phyloP scores from a whole-genome alignment of 2,888 invertebrate species.

The Brachypalpus laphriformis region DNA sequence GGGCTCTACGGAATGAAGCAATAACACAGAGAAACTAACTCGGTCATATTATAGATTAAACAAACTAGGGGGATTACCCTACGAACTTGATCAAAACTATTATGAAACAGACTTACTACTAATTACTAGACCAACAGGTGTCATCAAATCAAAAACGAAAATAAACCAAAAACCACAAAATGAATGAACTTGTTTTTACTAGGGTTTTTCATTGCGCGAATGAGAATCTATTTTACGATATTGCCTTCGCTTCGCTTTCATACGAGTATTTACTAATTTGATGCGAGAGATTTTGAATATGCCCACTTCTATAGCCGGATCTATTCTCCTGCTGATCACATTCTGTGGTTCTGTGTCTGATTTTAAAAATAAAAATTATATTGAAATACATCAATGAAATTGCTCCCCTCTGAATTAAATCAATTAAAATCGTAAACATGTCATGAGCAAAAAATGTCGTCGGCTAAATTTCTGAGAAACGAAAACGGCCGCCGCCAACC shows the following conservation, averaged over 20 bases:
- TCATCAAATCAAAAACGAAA: not conserved
- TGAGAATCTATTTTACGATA: not conserved
- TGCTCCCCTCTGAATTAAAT: slow-evolving; percentile 44
- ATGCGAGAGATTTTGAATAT: not conserved
- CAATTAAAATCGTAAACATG: slow-evolving; percentile 60
- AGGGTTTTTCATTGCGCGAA: not conserved
- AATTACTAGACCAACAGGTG: not conserved
- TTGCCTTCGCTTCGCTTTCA: not conserved
- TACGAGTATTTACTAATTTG: not conserved
- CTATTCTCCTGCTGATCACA: slow-evolving; percentile 20
- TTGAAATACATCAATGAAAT: slow-evolving; percentile 56
- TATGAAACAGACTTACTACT: too few species aligned
- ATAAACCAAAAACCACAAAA: not conserved
- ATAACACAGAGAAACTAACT: too few species aligned
- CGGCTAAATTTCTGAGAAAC: slow-evolving; percentile 18
- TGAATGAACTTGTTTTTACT: not conserved
- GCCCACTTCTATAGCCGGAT: not conserved
- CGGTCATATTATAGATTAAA: too few species aligned
- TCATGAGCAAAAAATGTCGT: slow-evolving; percentile 38
- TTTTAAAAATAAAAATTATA: not conserved
- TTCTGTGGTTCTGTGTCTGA: slow-evolving; percentile 39
- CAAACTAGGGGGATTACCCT: too few species aligned
- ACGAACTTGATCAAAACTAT: too few species aligned
- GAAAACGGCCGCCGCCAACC: slow-evolving; percentile 4
- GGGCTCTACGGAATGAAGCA: too few species aligned